A percentile compares a stretch with the other conserved stretches of the same genome.
Conservation (phyloP, 2,888 invertebrate genomes). For the Lepidonotus clava region DNA sequence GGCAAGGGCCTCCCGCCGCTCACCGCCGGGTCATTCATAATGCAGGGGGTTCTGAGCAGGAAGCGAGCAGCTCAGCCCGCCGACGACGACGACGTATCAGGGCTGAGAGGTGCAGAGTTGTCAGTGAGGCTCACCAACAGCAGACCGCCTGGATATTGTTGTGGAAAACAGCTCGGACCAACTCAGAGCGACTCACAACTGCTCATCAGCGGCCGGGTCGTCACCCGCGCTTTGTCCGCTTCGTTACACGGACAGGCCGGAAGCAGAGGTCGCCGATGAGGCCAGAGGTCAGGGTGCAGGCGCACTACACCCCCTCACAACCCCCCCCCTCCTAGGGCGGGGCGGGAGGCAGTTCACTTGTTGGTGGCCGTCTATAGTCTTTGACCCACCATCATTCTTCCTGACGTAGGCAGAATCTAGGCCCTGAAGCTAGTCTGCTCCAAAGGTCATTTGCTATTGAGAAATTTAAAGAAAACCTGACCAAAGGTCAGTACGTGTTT, state of each 20-base stretch:
- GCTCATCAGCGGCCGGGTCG: constrained; percentile 11
- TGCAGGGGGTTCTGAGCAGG: neutral
- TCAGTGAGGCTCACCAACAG: no score
- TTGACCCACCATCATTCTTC: neutral
- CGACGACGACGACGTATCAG: neutral
- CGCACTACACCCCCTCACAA: neutral
- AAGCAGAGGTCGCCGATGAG: constrained; percentile 23
- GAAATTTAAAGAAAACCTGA: neutral
- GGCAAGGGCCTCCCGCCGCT: neutral
- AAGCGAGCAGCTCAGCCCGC: neutral
- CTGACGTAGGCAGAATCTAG: neutral
- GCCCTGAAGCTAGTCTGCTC: neutral
- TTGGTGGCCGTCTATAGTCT: neutral
- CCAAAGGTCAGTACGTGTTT: neutral
- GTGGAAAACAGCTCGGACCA: neutral
- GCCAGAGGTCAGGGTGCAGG: neutral
- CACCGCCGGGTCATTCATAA: neutral
- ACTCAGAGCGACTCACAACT: neutral
- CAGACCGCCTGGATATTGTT: no score
- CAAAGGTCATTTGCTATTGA: neutral
- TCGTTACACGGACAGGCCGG: constrained; percentile 15
- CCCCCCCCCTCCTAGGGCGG: neutral
- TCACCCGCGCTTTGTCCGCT: constrained; percentile 23
- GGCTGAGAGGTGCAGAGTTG: neutral
- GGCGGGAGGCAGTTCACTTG: neutral